Evolutionary conservation across 2,113 vertebrate species (phyloP).

Genomic region (Grallaria varia): DNA sequence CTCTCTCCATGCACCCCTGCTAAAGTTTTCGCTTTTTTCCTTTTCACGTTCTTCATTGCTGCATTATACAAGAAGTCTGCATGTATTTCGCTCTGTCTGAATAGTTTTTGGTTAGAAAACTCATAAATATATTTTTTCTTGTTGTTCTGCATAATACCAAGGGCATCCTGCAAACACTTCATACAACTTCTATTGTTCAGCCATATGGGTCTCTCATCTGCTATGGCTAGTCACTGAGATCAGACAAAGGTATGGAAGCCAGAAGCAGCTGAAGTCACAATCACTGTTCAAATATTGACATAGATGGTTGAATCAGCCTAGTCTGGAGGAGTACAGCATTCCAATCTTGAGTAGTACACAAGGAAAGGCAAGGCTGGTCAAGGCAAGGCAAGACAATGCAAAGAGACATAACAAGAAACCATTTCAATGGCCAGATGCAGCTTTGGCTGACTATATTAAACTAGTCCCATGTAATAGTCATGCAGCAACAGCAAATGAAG

Average conservation of each 20-base stretch:
- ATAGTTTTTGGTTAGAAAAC: not conserved
- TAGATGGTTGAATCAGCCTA: not conserved
- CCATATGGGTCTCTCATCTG: fast-evolving
- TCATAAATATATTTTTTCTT: not conserved
- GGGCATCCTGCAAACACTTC: not conserved
- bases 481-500: not conserved
- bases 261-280: not conserved
- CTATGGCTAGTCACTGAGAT: not conserved
- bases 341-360: no score
- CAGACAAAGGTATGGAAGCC: not conserved
- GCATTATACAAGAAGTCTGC: not conserved
- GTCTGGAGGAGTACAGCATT: not conserved
- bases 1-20: not conserved
- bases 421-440: not conserved
- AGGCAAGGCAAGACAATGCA: not conserved
- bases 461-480: not conserved
- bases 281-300: not conserved
- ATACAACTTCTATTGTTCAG: not conserved
- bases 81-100: not conserved
- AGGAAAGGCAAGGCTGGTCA: not conserved
- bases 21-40: not conserved
- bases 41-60: not conserved
- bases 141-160: not conserved
- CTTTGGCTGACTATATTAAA: not conserved
- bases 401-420: not conserved